Evolutionary conservation across 35 echinoderm and acorn worm genomes (phyloP).

Genomic region (Stichopus chloronotus): DNA sequence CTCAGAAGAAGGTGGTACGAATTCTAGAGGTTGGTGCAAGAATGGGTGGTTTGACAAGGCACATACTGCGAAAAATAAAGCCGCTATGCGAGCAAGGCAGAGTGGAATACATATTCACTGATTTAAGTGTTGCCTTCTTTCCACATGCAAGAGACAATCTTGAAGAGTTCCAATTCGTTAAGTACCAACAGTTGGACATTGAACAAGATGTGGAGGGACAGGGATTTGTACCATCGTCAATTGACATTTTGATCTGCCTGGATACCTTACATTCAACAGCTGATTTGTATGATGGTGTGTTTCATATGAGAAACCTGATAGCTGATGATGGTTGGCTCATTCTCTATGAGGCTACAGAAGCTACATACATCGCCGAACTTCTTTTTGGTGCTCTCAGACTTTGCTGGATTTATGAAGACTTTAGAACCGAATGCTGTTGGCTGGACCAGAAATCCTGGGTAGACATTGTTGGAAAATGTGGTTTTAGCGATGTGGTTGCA

Average conservation of each 20-base stretch:
- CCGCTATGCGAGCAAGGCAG: constrained; percentile 66
- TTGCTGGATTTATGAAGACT: constrained; percentile 82
- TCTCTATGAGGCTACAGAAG: constrained; percentile 82
- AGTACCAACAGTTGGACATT: constrained; percentile 96
- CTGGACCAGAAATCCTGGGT: constrained; percentile 66
- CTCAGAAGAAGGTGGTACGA: constrained; percentile 79
- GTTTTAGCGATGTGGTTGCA: constrained; percentile 75
- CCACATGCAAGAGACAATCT: constrained; percentile 78
- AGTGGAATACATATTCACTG: constrained; percentile 97
- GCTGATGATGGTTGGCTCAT: constrained; percentile 80
- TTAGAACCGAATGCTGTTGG: constrained; percentile 86
- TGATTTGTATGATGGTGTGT: constrained; percentile 67
- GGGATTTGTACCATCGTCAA: constrained; percentile 83
- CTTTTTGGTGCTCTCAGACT: constrained; percentile 84
- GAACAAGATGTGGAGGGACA: constrained; percentile 83
- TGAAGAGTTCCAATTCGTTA: constrained; percentile 68
- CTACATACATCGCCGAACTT: constrained; percentile 78
- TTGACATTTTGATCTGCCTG: constrained; percentile 88
- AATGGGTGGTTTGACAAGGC: constrained; percentile 88
- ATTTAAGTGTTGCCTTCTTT: constrained; percentile 94
- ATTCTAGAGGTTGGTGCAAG: constrained; percentile 90
- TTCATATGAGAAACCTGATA: constrained; percentile 82
- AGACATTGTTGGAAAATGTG: constrained; percentile 59
- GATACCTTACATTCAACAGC: constrained; percentile 89
- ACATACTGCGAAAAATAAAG: constrained; percentile 80